Evolutionary conservation across 2,888 invertebrate genomes (phyloP), one percentile per base, ranked within the genome.

Genomic region (Stenoptilia bipunctidactyla): DNA sequence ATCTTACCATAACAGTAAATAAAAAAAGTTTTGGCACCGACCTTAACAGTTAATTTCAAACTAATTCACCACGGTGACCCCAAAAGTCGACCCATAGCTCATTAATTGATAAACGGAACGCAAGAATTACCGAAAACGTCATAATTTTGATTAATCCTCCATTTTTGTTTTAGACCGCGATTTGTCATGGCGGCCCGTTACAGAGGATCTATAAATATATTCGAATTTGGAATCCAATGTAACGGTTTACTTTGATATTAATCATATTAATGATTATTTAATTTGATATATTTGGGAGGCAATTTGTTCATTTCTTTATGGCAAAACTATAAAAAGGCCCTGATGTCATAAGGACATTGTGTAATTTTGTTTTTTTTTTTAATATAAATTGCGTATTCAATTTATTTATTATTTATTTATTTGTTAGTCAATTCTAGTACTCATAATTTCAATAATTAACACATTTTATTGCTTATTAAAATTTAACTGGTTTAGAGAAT

Each of bases 1-100:
- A 56, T 55, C 56, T 52, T 54, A 53, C 49, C 25, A 6, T 6
- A 25, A 9, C 15, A 42, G 41, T 40, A 40, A 27, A 37, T 56
- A 65, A 58, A 56, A 58, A 55, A 49, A 49, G 52, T 65, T 62
- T 51, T 44, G 44, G 54, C 59, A 47, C 50, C 61, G 62, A 58
- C 64, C 73, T 77, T 74, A 74, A 57, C 69, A 62, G 66, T 58
- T 71, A 61, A 72, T 73, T 66, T 65, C 59, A 58, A 56, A 52
- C 54, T 63, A 60, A 77, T 76, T 68, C 60, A 64, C 56, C 66
- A 62, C 69, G 68, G 71, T 58, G 66, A 67, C 67, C 64, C 61
- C n/a, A 30, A 20, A 20, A 20, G 20, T 20, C 4, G 57, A 58
- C 58, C 57, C 54, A 45, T 34, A 50, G 46, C 51, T 50, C 58